A percentile compares a stretch with the other conserved stretches of the same genome.
Conservation (phyloP, 2,888 invertebrate species). For the Cyaniris semiargus region DNA sequence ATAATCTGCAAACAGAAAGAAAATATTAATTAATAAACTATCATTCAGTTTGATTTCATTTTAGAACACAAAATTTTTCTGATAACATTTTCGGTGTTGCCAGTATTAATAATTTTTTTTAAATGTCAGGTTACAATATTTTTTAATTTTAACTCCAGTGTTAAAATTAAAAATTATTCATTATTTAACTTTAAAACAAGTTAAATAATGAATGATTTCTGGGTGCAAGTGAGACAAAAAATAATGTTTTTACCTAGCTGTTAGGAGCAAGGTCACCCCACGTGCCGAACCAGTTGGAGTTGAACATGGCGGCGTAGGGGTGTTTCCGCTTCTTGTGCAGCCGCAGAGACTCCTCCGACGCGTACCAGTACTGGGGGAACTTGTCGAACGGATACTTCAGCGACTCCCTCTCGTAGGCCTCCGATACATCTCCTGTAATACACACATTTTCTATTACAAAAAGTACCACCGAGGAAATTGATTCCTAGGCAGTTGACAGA, state of each 20-base stretch:
- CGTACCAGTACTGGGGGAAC: constrained; percentile 71
- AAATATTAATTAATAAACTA: background rate
- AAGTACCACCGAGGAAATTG: too few species aligned
- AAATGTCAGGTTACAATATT: background rate
- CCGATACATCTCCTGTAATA: constrained; percentile 55
- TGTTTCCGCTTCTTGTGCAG: constrained; percentile 73
- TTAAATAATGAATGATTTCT: too few species aligned
- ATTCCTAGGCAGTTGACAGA: too few species aligned
- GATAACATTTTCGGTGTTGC: background rate
- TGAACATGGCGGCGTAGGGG: constrained; percentile 66
- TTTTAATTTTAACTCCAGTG: too few species aligned
- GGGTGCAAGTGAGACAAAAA: too few species aligned
- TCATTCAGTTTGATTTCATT: background rate
- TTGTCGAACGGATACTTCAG: constrained; percentile 64
- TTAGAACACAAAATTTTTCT: background rate
- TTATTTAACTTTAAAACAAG: too few species aligned
- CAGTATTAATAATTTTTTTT: background rate
- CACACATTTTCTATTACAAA: background rate
- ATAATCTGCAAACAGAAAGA: constrained; percentile 11
- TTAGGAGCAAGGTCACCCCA: constrained; percentile 65
- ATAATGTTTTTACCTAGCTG: constrained; percentile 50
- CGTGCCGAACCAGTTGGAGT: constrained; percentile 62
- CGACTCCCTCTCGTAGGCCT: constrained; percentile 63
- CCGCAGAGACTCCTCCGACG: constrained; percentile 67
- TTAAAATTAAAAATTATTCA: too few species aligned